phyloP scores from a whole-genome alignment of 2,113 vertebrate species.

The Orientallactaga bullata region DNA sequence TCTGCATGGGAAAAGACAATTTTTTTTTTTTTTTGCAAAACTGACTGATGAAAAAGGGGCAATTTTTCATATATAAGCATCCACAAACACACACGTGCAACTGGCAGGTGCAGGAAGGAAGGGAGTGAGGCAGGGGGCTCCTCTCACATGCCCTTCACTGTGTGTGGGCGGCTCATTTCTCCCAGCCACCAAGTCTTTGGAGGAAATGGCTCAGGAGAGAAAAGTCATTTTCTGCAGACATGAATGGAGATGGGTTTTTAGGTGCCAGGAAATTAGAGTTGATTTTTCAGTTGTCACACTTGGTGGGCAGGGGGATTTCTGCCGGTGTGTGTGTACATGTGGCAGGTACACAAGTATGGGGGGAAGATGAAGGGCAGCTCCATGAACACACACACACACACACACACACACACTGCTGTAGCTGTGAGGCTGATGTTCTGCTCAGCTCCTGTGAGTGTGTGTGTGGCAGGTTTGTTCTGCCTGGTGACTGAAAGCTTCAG shows the following conservation, averaged over 20 bases:
- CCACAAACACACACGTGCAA: background rate
- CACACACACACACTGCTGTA: too few species aligned
- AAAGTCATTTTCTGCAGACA: background rate
- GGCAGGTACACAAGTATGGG: rapidly evolving
- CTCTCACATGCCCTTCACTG: rapidly evolving
- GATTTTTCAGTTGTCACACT: background rate
- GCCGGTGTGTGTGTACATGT: rapidly evolving
- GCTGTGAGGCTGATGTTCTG: background rate
- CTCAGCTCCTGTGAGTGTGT: background rate
- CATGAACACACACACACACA: rapidly evolving
- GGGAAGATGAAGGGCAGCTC: too few species aligned
- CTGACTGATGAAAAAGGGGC: background rate
- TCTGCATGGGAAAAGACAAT: background rate
- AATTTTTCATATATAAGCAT: background rate
- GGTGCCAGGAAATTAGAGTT: background rate
- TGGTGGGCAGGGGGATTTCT: background rate
- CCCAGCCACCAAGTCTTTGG: background rate
- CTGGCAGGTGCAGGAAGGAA: background rate
- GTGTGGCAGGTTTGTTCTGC: background rate
- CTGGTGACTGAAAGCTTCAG: background rate
- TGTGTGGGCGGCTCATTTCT: background rate
- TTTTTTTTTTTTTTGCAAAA: background rate
- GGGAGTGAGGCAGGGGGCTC: too few species aligned
- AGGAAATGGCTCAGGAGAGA: background rate
- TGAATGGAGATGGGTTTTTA: background rate